Conservation (phyloP, 2,888 invertebrate genomes). For the Zeuzera pyrina region DNA sequence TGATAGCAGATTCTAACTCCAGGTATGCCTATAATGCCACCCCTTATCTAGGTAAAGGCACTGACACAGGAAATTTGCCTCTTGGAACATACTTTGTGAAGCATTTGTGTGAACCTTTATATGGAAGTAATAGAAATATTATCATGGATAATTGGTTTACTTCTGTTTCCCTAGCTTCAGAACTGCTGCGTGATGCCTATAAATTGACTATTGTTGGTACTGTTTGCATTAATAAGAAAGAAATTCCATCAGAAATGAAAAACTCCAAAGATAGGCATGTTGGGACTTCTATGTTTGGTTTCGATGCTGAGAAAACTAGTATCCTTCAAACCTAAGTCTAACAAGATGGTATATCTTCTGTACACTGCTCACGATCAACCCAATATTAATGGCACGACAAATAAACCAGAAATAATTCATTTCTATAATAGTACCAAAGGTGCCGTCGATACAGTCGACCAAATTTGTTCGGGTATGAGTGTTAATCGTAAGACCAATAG, state of each 20-base stretch:
- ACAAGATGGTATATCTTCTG: slow-evolving; percentile 12
- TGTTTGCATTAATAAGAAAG: not conserved
- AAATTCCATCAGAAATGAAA: slow-evolving; percentile 1
- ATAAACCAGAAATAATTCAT: slow-evolving; percentile 13
- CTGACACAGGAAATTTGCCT: slow-evolving; percentile 1
- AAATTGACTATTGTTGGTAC: slow-evolving; percentile 2
- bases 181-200: slow-evolving; percentile 1
- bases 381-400: slow-evolving; percentile 5
- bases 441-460: slow-evolving; percentile 11
- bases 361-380: slow-evolving; percentile 11
- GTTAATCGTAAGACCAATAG: slow-evolving; percentile 9
- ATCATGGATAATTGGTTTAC: not conserved
- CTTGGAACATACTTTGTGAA: slow-evolving; percentile 2
- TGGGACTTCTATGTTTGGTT: slow-evolving; percentile 4
- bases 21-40: slow-evolving; percentile 1
- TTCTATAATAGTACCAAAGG: slow-evolving; percentile 14
- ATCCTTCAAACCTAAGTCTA: slow-evolving; percentile 12
- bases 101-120: not conserved
- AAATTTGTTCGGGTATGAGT: slow-evolving; percentile 1
- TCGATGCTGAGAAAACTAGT: slow-evolving; percentile 9
- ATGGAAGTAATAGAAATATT: not conserved
- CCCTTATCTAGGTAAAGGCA: slow-evolving; percentile 1
- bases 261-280: not conserved
- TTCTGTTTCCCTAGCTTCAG: slow-evolving; percentile 1
- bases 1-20: slow-evolving; percentile 1